phyloP scores from a whole-genome alignment of 2,797 vertebrate species.

The Catharus ustulatus region DNA sequence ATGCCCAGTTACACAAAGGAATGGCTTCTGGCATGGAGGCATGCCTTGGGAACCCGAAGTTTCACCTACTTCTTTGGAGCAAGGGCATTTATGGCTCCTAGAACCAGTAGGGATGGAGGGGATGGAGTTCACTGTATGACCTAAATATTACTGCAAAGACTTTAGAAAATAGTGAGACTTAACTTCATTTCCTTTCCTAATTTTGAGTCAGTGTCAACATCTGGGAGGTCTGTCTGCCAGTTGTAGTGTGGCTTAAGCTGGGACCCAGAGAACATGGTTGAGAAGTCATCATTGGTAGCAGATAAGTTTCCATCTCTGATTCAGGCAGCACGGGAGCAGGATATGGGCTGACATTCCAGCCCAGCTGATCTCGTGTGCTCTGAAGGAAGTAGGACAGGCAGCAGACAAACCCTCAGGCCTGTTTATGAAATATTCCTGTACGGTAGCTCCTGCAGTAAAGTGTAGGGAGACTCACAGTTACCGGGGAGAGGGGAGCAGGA shows the following conservation, averaged over 20 bases:
- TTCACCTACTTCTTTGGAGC: background rate
- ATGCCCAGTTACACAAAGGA: background rate
- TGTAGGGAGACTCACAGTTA: background rate
- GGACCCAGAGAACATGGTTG: accelerated
- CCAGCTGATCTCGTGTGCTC: background rate
- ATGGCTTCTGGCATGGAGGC: background rate
- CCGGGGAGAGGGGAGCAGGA: background rate
- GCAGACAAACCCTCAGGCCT: conserved; percentile 53
- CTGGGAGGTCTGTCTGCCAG: background rate
- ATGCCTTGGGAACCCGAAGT: background rate
- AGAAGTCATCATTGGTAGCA: background rate
- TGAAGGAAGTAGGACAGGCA: conserved; percentile 44
- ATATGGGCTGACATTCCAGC: background rate
- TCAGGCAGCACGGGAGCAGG: background rate
- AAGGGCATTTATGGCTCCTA: too few species aligned
- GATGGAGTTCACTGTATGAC: background rate
- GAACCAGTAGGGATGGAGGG: background rate
- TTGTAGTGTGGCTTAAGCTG: background rate
- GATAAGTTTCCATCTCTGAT: background rate
- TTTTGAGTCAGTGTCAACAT: background rate
- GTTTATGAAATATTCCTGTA: background rate
- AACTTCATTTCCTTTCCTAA: background rate
- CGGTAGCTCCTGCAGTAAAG: background rate
- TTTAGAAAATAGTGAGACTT: background rate
- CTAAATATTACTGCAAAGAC: background rate